Conservation (phyloP, 1,140 invertebrate genomes). For the Drosophila suzukii region DNA sequence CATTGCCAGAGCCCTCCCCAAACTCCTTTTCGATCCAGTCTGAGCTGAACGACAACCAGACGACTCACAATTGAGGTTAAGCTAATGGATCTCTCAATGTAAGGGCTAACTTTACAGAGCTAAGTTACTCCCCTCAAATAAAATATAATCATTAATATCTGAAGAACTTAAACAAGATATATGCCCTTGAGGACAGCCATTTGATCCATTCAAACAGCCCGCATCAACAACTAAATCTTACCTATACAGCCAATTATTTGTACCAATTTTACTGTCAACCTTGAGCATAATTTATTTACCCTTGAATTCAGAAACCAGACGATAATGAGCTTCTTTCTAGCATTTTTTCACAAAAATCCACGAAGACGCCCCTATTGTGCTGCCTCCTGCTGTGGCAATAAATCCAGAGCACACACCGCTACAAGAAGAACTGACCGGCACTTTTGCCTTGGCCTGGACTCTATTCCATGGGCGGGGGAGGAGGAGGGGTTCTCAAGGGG, state of each 20-base stretch:
- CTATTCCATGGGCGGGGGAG: constrained; percentile 12
- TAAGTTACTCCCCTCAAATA: not conserved
- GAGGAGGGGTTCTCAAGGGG: constrained; percentile 7
- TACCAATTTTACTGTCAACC: constrained; percentile 23
- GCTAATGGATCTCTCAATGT: not conserved
- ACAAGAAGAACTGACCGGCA: constrained; percentile 51
- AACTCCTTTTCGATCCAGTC: constrained; percentile 10
- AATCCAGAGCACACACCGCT: constrained; percentile 68
- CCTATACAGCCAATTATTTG: constrained; percentile 12
- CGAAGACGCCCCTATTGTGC: constrained; percentile 17
- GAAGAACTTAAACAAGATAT: not conserved
- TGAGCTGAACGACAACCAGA: constrained; percentile 24
- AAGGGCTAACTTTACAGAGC: too few relatives aligned
- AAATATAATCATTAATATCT: not conserved
- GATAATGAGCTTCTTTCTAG: constrained; percentile 25
- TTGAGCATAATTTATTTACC: constrained; percentile 19
- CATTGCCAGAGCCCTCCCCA: constrained; percentile 19
- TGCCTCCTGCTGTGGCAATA: constrained; percentile 59
- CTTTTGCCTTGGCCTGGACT: constrained; percentile 75
- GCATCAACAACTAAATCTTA: constrained; percentile 6
- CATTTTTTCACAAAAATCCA: not conserved
- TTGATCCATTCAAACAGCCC: not conserved
- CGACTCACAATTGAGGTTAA: constrained; percentile 11
- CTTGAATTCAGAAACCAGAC: constrained; percentile 15
- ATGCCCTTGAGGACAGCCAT: not conserved